Base-by-base conservation (phyloP, 2,113 vertebrate genomes). In the Nesoenas mayeri region DNA sequence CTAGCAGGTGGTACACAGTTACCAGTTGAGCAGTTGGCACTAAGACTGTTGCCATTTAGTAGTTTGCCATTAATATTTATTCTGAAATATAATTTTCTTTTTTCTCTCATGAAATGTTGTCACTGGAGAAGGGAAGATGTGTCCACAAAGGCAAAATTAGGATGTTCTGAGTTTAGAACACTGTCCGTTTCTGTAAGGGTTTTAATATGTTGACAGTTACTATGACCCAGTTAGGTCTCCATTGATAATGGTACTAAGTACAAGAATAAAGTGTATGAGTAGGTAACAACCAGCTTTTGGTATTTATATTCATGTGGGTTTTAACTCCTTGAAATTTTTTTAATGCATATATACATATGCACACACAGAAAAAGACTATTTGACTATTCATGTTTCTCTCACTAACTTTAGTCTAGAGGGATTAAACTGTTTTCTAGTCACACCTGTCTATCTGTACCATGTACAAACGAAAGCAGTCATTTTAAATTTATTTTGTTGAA, bases 391-490 rank as follows among this genome's bases (percentile, higher is more conserved):
- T 71, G 58, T 92, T 96, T 92, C 53, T 89, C 56, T 84, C 64
- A 48, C 54, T 91, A 48, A 54, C 62, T 26, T 89, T 82, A 58
- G 69, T 44, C 60, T 66, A 72, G 91, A 86, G 67, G 85, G 58
- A 83, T 85, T 69, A 83, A 86, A 89, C 78, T 95, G 77, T 93
- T 91, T 84, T 86, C 79, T 88, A 79, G 70, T 91, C 36, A 73
- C 72, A 79, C 12, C 79, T 91, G 47, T 48, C 77, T 97, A 54
- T 94, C 90, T 96, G 89, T 96, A 96, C 94, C 85, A 28, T 95
- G 96, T 92, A 91, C 92, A 95, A 80, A 89, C 29, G 88, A 90
- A 95, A 95, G 95, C 90, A 93, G 87, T 96, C 71, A 73, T 81
- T 84, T 88, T 44, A 71, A 74, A 79, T 70, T 48, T 79, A 42